These are phyloP conservation scores for Pantherophis vulpinus DNA, from an alignment of 2,797 vertebrate genomes.

Conservation along the genomic window DNA sequence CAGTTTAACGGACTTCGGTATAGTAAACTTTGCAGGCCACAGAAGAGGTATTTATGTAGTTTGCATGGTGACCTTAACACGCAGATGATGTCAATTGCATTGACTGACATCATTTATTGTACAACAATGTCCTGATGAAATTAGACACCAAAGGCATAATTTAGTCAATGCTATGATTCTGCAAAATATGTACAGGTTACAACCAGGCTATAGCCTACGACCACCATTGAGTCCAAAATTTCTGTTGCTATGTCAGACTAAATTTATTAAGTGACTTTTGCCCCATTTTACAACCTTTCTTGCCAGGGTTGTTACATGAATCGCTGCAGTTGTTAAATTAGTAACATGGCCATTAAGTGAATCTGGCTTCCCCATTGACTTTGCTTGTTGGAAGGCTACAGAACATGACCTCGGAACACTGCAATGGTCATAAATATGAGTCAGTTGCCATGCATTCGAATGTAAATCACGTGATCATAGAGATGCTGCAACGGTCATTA, in stretches of 20 bases:
- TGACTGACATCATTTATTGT: background rate
- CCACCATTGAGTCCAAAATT: background rate
- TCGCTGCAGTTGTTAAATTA: background rate
- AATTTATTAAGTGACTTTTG: background rate
- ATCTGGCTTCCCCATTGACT: background rate
- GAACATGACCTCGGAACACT: background rate
- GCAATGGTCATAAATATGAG: background rate
- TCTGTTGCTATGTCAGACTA: no score
- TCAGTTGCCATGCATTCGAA: background rate
- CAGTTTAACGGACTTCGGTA: background rate
- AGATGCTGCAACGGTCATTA: background rate
- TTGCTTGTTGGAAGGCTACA: background rate
- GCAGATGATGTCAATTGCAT: background rate
- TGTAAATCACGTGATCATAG: background rate
- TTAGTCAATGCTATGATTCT: background rate
- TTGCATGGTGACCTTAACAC: background rate
- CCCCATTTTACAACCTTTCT: background rate
- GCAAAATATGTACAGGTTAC: background rate
- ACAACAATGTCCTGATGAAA: background rate
- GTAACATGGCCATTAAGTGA: background rate
- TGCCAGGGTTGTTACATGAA: background rate
- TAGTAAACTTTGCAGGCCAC: background rate
- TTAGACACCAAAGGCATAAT: background rate
- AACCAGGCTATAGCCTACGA: background rate
- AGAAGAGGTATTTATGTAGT: background rate